phyloP scores from a whole-genome alignment of 2,113 vertebrate species.

The Caloenas nicobarica region DNA sequence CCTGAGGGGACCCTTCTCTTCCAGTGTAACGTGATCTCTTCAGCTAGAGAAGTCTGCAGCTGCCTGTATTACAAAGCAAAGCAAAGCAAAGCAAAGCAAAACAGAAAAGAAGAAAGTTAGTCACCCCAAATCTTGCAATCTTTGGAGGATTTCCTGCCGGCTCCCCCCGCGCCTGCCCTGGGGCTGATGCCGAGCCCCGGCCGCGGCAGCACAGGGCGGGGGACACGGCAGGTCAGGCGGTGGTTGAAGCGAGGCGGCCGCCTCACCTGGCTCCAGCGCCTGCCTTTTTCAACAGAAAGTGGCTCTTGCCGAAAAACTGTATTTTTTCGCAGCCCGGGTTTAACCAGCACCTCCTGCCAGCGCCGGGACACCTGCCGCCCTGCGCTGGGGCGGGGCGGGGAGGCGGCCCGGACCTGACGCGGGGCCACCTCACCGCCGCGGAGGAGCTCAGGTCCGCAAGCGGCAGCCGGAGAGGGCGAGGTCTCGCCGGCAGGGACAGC shows the following conservation, averaged over 20 bases:
- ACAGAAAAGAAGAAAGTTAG: too few relatives aligned
- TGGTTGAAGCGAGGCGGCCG: background rate
- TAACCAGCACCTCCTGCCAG: background rate
- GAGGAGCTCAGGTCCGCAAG: accelerated
- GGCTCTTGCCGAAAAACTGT: background rate
- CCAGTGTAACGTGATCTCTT: background rate
- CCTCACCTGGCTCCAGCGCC: background rate
- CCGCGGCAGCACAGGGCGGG: background rate
- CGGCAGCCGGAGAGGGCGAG: background rate
- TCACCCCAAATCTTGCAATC: background rate
- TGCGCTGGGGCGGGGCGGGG: background rate
- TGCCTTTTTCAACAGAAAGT: background rate
- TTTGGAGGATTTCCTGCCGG: background rate
- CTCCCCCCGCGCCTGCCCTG: background rate
- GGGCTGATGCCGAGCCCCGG: background rate
- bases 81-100: too few relatives aligned
- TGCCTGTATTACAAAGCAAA: accelerated
- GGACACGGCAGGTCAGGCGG: too few relatives aligned
- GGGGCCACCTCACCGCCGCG: accelerated
- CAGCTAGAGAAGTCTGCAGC: background rate
- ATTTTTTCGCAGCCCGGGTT: background rate
- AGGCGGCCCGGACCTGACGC: background rate
- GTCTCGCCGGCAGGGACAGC: background rate
- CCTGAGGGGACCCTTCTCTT: background rate
- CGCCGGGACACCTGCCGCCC: background rate